Evolutionary conservation across 2,113 vertebrate species (phyloP).

Genomic region (Megaleporinus macrocephalus): DNA sequence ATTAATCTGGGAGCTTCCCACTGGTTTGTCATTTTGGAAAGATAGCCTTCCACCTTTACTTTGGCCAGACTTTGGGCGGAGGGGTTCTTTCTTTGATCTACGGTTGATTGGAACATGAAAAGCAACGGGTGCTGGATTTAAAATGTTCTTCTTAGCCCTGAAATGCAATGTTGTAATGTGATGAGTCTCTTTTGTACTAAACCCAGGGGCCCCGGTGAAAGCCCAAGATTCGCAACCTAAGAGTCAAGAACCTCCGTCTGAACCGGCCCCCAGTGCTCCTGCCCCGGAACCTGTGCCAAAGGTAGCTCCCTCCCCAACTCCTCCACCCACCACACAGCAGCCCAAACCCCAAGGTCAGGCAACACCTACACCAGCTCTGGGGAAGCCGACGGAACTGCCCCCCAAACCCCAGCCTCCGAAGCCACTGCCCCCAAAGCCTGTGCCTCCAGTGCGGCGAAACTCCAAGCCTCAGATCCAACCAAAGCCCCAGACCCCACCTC

Average conservation of each 20-base stretch:
- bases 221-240: conserved; percentile 87
- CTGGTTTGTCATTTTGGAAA: neutral
- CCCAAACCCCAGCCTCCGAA: conserved; percentile 78
- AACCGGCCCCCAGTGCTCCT: conserved; percentile 78
- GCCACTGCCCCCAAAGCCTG: conserved; percentile 81
- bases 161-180: conserved; percentile 73
- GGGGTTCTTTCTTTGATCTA: conserved; percentile 46
- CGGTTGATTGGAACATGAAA: conserved; percentile 51
- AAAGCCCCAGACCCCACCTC: conserved; percentile 77
- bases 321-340: conserved; percentile 84
- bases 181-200: conserved; percentile 82
- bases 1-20: conserved; percentile 28
- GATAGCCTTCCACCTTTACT: conserved; percentile 39
- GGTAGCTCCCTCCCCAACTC: conserved; percentile 71
- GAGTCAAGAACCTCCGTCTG: conserved; percentile 84
- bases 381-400: conserved; percentile 84
- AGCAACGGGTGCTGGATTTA: conserved; percentile 68
- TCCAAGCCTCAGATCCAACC: conserved; percentile 79
- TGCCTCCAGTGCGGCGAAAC: conserved; percentile 82
- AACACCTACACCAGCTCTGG: conserved; percentile 78
- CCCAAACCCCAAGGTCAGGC: conserved; percentile 84
- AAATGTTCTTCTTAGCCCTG: conserved; percentile 49
- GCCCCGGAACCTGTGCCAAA: conserved; percentile 72
- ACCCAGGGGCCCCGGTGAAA: conserved; percentile 92
- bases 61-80: conserved; percentile 52